phyloP scores from a whole-genome alignment of 2,797 vertebrate genomes.

The Enteromius mattozi region DNA sequence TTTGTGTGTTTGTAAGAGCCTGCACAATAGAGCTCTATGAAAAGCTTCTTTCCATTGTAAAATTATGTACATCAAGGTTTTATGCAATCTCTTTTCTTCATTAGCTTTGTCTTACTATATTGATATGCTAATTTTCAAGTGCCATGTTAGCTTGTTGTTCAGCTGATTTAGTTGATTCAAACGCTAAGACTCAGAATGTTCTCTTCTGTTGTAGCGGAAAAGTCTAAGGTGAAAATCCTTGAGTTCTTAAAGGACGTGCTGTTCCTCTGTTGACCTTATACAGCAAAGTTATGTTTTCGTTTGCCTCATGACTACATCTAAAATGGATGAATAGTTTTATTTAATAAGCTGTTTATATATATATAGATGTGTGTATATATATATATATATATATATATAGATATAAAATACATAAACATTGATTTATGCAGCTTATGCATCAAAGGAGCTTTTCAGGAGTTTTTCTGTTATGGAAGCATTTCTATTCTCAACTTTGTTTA shows the following conservation, averaged over 20 bases:
- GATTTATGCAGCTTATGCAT: not conserved
- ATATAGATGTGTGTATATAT: too few relatives aligned
- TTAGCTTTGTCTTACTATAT: not conserved
- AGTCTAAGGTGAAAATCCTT: constrained; percentile 30
- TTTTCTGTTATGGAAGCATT: not conserved
- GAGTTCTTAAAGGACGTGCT: constrained; percentile 24
- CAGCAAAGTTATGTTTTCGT: constrained; percentile 12
- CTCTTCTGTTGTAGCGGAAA: not conserved
- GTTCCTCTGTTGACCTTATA: constrained; percentile 30
- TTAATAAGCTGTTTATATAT: not conserved
- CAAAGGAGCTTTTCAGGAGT: not conserved
- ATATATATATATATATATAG: too few relatives aligned
- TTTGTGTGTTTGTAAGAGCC: not conserved
- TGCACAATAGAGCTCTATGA: not conserved
- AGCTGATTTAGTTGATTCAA: not conserved
- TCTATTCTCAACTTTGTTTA: constrained; percentile 23
- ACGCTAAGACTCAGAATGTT: not conserved
- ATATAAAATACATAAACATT: too few relatives aligned
- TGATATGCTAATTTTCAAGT: not conserved
- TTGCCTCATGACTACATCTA: not conserved
- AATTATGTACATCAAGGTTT: not conserved
- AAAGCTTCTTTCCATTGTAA: not conserved
- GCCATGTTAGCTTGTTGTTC: not conserved
- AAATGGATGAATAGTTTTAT: constrained; percentile 24
- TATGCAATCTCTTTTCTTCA: not conserved